These are phyloP conservation scores for Galbula dea DNA, from an alignment of 2,113 vertebrate genomes.

Conservation along the genomic window DNA sequence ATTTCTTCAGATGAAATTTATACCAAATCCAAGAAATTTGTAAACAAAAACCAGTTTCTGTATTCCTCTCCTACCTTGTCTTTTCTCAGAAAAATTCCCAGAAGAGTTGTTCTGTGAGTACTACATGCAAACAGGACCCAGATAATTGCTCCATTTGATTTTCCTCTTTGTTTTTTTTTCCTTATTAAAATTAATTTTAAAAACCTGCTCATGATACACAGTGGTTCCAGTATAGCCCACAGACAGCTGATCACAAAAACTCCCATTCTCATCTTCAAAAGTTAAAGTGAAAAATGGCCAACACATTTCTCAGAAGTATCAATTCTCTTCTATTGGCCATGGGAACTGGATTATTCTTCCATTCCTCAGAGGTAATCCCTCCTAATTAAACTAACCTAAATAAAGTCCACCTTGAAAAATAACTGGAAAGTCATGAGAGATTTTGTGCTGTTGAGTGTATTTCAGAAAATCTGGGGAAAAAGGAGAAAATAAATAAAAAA, in stretches of 20 bases:
- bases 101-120: not conserved
- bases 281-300: not conserved
- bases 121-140: not conserved
- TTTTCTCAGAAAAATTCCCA: not conserved
- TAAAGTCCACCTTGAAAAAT: not conserved
- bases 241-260: not conserved
- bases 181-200: not conserved
- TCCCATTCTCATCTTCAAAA: not conserved
- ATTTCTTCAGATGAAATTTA: not conserved
- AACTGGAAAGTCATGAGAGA: not conserved
- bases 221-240: not conserved
- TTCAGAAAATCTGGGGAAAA: too few species aligned
- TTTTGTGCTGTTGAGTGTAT: not conserved
- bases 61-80: not conserved
- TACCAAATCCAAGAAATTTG: not conserved
- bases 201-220: rapidly evolving
- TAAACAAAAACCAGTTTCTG: not conserved
- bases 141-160: not conserved
- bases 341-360: not conserved
- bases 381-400: not conserved
- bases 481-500: too few species aligned
- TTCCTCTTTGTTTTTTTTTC: not conserved
- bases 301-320: not conserved
- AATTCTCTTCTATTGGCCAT: not conserved
- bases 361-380: not conserved